Conservation (phyloP, 1,140 invertebrate species). For the Eumeta japonica region DNA sequence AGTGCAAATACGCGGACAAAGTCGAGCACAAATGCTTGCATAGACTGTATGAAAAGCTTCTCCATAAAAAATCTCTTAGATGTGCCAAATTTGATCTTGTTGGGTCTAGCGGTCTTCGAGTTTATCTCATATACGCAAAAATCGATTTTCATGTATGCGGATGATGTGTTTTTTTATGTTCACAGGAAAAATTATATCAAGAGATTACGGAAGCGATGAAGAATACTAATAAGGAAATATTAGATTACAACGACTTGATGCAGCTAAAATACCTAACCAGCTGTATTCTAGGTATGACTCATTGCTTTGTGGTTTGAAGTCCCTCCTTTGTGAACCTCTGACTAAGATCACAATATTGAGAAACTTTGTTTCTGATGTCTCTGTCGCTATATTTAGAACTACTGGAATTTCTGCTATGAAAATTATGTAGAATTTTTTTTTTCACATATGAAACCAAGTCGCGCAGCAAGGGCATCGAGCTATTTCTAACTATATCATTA, state of each 20-base stretch:
- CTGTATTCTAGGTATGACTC: conserved; percentile 55
- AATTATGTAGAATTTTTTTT: too few relatives aligned
- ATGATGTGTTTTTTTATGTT: too few relatives aligned
- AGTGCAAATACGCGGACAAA: too few relatives aligned
- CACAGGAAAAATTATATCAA: conserved; percentile 56
- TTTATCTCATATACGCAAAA: neutral
- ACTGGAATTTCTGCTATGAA: too few relatives aligned
- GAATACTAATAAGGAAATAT: conserved; percentile 43
- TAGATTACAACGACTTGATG: conserved; percentile 64
- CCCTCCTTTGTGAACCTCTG: conserved; percentile 21
- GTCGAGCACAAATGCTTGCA: too few relatives aligned
- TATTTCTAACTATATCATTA: too few relatives aligned
- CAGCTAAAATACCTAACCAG: conserved; percentile 64
- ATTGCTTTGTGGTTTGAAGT: conserved; percentile 26
- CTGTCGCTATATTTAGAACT: too few relatives aligned
- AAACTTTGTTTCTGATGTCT: conserved; percentile 6
- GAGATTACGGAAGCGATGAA: conserved; percentile 62
- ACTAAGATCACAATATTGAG: conserved; percentile 14
- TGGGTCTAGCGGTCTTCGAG: neutral
- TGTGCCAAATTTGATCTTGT: neutral
- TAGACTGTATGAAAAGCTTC: too few relatives aligned
- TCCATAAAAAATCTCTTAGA: too few relatives aligned
- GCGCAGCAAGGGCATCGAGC: too few relatives aligned
- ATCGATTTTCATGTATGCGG: neutral
- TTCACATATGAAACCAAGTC: too few relatives aligned